Conservation (phyloP, 2,888 invertebrate species). For the Netelia fuscicornis region DNA sequence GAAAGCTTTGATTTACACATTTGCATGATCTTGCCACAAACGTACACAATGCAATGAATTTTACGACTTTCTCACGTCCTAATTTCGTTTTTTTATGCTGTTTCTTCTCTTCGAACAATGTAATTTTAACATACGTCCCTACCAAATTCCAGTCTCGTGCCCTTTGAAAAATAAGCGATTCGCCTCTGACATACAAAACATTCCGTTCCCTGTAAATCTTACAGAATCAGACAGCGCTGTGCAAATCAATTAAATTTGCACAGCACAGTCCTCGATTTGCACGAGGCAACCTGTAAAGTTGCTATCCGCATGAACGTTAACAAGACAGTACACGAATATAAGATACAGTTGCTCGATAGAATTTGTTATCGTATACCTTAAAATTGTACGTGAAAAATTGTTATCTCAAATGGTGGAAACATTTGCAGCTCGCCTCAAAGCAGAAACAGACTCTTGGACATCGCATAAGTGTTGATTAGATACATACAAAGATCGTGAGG, state of each 20-base stretch:
- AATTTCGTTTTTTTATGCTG: not conserved
- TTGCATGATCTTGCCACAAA: not conserved
- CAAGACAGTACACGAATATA: constrained; percentile 1
- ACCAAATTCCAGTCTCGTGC: constrained; percentile 84
- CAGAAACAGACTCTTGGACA: constrained; percentile 77
- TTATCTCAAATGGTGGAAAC: constrained; percentile 18
- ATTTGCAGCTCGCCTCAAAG: constrained; percentile 79
- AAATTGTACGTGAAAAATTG: not conserved
- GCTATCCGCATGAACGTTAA: not conserved
- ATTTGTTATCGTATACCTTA: not conserved
- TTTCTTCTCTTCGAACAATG: constrained; percentile 39
- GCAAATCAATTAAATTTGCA: constrained; percentile 81
- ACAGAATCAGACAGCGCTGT: constrained; percentile 81
- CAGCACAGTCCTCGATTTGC: constrained; percentile 79
- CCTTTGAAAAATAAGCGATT: constrained; percentile 85
- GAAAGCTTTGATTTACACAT: constrained; percentile 55
- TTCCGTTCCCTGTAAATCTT: constrained; percentile 79
- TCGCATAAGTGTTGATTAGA: constrained; percentile 76
- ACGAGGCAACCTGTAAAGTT: constrained; percentile 78
- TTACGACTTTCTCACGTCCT: not conserved
- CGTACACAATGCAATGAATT: constrained; percentile 13
- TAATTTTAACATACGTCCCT: constrained; percentile 45
- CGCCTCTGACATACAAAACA: constrained; percentile 77
- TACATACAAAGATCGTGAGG: constrained; percentile 71
- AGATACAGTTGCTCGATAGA: constrained; percentile 6